Evolutionary conservation across 2,797 vertebrate genomes (phyloP).

Genomic region (Hapalemur alaotrensis): DNA sequence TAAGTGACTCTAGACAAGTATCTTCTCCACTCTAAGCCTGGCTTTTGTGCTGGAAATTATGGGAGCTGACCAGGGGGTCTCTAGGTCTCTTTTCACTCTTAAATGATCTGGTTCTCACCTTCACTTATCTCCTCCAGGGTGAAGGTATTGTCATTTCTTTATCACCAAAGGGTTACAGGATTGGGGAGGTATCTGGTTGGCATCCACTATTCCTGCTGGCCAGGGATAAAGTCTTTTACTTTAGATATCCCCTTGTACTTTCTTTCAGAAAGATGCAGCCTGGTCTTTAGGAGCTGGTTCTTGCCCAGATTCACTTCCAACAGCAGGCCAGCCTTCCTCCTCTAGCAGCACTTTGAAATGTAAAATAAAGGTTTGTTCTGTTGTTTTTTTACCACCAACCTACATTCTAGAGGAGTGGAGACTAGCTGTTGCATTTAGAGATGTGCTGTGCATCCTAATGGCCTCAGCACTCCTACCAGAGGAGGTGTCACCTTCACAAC

Average conservation of each 20-base stretch:
- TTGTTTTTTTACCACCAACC: not conserved
- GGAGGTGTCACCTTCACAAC: slow-evolving; percentile 60
- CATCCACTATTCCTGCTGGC: not conserved
- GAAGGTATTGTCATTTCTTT: not conserved
- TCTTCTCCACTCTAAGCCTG: not conserved
- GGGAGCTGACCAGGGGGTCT: not conserved
- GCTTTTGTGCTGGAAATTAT: not conserved
- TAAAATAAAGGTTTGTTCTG: slow-evolving; percentile 38
- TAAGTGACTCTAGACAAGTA: not conserved
- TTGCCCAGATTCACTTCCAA: slow-evolving; percentile 33
- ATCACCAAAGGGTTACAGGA: not conserved
- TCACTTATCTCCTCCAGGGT: not conserved
- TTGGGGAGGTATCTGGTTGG: not conserved
- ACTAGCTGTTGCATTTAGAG: not conserved
- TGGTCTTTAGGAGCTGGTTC: slow-evolving; percentile 27
- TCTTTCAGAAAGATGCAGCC: not conserved
- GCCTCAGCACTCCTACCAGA: not conserved
- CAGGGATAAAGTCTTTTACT: not conserved
- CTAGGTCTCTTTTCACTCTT: not conserved
- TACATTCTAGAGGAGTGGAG: not conserved
- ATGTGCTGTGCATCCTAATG: slow-evolving; percentile 27
- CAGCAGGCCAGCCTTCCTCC: slow-evolving; percentile 10
- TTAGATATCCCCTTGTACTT: not conserved
- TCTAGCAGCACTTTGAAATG: slow-evolving; percentile 45
- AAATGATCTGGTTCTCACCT: not conserved